Evolutionary conservation across 2,113 vertebrate genomes (phyloP).

Genomic region (Amazona vittata): DNA sequence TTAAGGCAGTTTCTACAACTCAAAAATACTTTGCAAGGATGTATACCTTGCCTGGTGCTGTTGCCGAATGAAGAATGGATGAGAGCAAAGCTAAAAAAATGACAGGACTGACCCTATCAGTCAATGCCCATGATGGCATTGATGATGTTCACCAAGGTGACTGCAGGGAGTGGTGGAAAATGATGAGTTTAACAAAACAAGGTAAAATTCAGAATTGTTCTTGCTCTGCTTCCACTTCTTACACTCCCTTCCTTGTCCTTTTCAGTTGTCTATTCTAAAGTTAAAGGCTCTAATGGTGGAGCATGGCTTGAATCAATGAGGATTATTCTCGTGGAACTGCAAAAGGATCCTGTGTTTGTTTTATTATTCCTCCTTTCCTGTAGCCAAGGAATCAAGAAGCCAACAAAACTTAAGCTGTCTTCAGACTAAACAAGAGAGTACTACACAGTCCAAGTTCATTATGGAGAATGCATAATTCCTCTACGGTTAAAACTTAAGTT

Average conservation of each 20-base stretch:
- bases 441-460: slow-evolving; percentile 6
- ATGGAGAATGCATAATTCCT: background rate
- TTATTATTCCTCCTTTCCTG: slow-evolving; percentile 13
- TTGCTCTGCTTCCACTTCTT: background rate
- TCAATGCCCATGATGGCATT: accelerated
- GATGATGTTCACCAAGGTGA: background rate
- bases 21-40: background rate
- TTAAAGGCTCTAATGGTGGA: background rate
- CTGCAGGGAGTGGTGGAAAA: background rate
- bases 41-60: background rate
- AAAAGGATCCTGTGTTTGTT: slow-evolving; percentile 37
- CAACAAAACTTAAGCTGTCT: background rate
- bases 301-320: slow-evolving; percentile 1
- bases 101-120: background rate
- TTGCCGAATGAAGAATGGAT: background rate
- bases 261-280: background rate
- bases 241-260: background rate
- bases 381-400: slow-evolving; percentile 28
- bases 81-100: background rate
- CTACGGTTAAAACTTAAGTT: background rate
- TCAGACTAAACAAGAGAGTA: slow-evolving; percentile 54
- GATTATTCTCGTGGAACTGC: slow-evolving; percentile 17
- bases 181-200: background rate
- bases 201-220: background rate
- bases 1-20: background rate